Evolutionary conservation across 2,888 invertebrate genomes (phyloP), one percentile per base, ranked within the genome.

Genomic region (Ecliptopera silaceata): DNA sequence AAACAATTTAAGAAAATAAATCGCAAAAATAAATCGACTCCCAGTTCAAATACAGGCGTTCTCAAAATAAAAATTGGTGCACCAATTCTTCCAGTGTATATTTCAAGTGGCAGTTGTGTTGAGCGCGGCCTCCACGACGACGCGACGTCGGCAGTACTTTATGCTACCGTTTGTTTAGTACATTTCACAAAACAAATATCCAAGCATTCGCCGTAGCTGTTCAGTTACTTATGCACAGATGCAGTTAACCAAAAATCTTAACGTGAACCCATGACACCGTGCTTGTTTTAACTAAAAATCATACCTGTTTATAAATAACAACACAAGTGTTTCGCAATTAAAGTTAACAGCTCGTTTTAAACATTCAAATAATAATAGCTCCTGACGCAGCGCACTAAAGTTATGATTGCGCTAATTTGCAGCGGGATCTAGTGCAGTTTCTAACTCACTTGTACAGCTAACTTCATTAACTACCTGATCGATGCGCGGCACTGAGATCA

Each of bases 371-470:
- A 48, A 15, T 39, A 39, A 39, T 18, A 15, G 26, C 15, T 41
- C 10, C 13, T 6, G 5, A 13, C 18, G 29, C 39, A 32, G 34
- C 13, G 43, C 29, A 29, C 4, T 43, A 11, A 48, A 55, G 42
- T 57, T 57, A 51, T 57, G 57, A 47, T 50, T 38, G 44, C 42
- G 36, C 34, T 57, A 57, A 57, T 48, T 50, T 38, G 11, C 26
- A 17, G 44, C 32, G 22, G 44, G 42, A 52, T 39, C 39, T 34
- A 42, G 34, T 52, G 48, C 57, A 52, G 39, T 52, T 48, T 12
- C 31, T 48, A 48, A 48, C 48, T 48, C 26, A 34, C 41, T 56
- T 26, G 11, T 18, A 42, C 20, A 32, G 32, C 34, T 46, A 53
- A 47, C 46, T 53, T 46, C 20, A 39, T 39, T 39, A 48, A 20